These are phyloP conservation scores for Onthophagus sagittarius DNA, from an alignment of 2,888 invertebrate species.

Conservation along the genomic window DNA sequence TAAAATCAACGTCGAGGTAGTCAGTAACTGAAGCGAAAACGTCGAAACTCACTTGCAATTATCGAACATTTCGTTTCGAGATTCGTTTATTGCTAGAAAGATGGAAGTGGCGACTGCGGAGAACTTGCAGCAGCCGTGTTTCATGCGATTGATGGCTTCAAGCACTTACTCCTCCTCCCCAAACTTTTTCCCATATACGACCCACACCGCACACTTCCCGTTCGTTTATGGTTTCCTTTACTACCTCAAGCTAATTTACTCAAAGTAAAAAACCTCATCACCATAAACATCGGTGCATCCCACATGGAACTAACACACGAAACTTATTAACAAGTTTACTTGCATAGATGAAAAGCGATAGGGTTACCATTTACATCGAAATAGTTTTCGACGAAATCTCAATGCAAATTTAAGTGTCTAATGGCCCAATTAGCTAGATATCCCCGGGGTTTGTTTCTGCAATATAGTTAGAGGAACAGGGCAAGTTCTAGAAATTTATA, in stretches of 20 bases:
- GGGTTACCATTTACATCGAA: not conserved
- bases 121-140: not conserved
- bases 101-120: not conserved
- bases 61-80: not conserved
- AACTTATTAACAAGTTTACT: not conserved
- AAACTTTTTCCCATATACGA: not conserved
- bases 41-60: not conserved
- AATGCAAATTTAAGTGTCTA: not conserved
- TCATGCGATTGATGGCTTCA: not conserved
- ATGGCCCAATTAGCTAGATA: not conserved
- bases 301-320: not conserved
- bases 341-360: not conserved
- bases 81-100: not conserved
- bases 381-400: not conserved
- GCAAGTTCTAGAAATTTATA: not conserved
- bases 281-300: not conserved
- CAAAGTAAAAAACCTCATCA: not conserved
- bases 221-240: not conserved
- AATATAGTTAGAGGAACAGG: not conserved
- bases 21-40: not conserved
- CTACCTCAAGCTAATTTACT: not conserved
- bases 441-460: not conserved
- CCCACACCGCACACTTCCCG: not conserved
- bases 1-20: not conserved
- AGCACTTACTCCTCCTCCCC: not conserved